phyloP scores from a whole-genome alignment of 2,797 vertebrate species.

The Spatula versicolor region DNA sequence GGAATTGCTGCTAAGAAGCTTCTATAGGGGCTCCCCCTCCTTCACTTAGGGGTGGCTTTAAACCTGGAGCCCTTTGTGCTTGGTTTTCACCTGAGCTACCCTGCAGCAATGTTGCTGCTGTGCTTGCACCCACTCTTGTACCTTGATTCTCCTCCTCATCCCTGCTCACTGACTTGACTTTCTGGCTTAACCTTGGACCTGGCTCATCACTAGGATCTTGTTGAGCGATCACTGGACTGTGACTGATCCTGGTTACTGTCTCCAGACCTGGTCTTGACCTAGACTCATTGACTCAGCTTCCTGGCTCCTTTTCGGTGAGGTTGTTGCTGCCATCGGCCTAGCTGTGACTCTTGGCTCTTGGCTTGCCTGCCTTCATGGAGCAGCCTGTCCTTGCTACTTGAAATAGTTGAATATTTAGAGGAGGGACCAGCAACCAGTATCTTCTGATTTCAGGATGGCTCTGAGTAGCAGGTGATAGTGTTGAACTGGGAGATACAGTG shows the following conservation, averaged over 20 bases:
- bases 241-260: background rate
- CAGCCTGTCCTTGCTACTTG: background rate
- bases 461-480: background rate
- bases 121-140: background rate
- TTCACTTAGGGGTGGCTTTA: background rate
- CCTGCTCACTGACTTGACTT: background rate
- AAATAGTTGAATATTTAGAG: background rate
- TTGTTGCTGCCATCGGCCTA: background rate
- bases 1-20: background rate
- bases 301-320: background rate
- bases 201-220: background rate
- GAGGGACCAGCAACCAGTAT: background rate
- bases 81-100: background rate
- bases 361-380: background rate
- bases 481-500: background rate
- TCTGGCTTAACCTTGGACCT: background rate
- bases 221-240: background rate
- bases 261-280: background rate
- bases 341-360: background rate
- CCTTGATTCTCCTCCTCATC: background rate
- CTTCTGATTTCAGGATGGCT: background rate
- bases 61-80: background rate
- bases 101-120: background rate
- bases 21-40: background rate
- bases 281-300: background rate